Evolutionary conservation across 2,797 vertebrate species (phyloP).

Genomic region (Dryobates pubescens): DNA sequence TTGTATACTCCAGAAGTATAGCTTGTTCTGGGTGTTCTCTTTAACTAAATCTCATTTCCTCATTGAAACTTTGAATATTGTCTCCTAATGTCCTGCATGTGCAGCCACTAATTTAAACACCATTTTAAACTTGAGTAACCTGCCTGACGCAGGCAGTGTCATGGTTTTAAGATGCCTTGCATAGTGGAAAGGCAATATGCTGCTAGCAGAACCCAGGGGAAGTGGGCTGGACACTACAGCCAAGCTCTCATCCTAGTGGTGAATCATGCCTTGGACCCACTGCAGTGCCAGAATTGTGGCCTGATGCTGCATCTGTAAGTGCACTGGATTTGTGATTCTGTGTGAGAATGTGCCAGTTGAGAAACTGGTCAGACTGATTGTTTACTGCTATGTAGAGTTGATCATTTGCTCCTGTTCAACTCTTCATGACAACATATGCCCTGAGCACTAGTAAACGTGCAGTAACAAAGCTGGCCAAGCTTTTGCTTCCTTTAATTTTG

Average conservation of each 20-base stretch:
- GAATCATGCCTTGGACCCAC: background rate
- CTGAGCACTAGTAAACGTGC: constrained; percentile 30
- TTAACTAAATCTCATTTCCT: background rate
- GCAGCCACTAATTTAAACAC: background rate
- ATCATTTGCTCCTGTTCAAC: background rate
- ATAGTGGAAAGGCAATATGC: background rate
- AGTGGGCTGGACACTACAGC: background rate
- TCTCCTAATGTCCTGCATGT: background rate
- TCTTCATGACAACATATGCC: background rate
- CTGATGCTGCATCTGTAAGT: background rate
- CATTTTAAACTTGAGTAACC: background rate
- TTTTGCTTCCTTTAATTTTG: constrained; percentile 77
- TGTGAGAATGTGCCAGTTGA: background rate
- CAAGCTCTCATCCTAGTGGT: background rate
- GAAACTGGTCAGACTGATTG: background rate
- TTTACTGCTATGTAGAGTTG: constrained; percentile 14
- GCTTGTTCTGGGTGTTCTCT: background rate
- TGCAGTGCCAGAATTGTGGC: background rate
- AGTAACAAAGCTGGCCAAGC: constrained; percentile 60
- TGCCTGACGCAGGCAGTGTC: background rate
- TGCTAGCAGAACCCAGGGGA: background rate
- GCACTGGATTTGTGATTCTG: background rate
- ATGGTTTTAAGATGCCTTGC: background rate
- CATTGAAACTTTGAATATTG: background rate
- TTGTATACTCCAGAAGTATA: background rate